Percentiles rank a stretch among this genome's conserved stretches.
Conservation (phyloP, 2,888 invertebrate species). For the Pyrgus malvae region DNA sequence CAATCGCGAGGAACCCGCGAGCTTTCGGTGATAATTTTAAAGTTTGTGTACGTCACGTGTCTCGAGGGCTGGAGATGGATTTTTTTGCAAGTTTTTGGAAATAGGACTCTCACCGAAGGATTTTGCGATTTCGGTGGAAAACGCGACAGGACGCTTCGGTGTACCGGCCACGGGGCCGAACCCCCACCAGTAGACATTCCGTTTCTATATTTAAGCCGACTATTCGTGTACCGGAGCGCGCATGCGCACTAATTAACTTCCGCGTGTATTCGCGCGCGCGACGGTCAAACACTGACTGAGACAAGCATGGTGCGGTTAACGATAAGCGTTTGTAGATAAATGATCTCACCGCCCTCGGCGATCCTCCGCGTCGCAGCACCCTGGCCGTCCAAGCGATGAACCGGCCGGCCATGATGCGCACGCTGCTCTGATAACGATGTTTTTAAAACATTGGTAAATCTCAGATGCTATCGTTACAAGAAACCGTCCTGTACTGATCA, state of each 20-base stretch:
- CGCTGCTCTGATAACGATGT: slow-evolving; percentile 36
- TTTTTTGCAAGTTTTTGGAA: slow-evolving; percentile 45
- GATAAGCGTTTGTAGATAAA: slow-evolving; percentile 74
- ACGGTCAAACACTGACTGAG: slow-evolving; percentile 75
- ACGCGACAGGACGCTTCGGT: slow-evolving; percentile 81
- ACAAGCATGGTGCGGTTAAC: slow-evolving; percentile 59
- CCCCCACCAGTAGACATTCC: slow-evolving; percentile 80
- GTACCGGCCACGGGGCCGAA: slow-evolving; percentile 89
- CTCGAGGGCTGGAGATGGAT: slow-evolving; percentile 50
- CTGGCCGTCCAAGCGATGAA: slow-evolving; percentile 70
- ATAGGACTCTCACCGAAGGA: slow-evolving; percentile 73
- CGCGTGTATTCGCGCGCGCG: slow-evolving; percentile 78
- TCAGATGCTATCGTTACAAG: slow-evolving; percentile 65
- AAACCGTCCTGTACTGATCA: slow-evolving; percentile 66
- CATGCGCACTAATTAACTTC: slow-evolving; percentile 78
- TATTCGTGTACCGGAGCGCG: slow-evolving; percentile 75
- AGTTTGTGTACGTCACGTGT: slow-evolving; percentile 67
- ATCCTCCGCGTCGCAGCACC: slow-evolving; percentile 74
- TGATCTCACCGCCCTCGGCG: slow-evolving; percentile 77
- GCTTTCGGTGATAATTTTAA: slow-evolving; percentile 66
- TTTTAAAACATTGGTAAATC: slow-evolving; percentile 22
- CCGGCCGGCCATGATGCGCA: slow-evolving; percentile 58
- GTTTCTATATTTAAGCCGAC: slow-evolving; percentile 75
- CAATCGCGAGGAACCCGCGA: slow-evolving; percentile 69
- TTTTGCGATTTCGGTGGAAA: slow-evolving; percentile 63